Evolutionary conservation across 1,140 invertebrate species (phyloP).

Genomic region (Lithobius niger): DNA sequence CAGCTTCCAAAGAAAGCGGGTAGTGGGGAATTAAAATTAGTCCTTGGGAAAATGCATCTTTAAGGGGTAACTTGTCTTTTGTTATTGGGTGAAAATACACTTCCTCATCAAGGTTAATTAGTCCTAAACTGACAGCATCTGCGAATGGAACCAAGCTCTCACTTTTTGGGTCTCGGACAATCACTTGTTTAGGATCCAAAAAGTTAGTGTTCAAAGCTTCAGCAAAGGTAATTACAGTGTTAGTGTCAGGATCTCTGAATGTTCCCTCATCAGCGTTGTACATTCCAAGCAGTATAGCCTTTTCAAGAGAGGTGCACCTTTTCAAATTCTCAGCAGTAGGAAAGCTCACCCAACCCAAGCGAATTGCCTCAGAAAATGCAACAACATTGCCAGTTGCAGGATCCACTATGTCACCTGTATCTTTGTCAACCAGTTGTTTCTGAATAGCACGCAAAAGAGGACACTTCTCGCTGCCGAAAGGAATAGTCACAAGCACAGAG

Average conservation of each 20-base stretch:
- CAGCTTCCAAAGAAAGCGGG: conserved; percentile 60
- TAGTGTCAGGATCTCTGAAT: background rate
- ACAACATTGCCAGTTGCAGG: conserved; percentile 61
- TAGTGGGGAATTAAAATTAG: conserved; percentile 45
- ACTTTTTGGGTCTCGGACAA: conserved; percentile 38
- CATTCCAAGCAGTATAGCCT: conserved; percentile 11
- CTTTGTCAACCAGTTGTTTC: conserved; percentile 54
- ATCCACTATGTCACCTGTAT: conserved; percentile 66
- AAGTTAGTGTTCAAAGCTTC: conserved; percentile 14
- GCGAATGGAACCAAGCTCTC: conserved; percentile 54
- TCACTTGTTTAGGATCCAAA: conserved; percentile 17
- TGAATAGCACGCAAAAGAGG: conserved; percentile 58
- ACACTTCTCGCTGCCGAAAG: conserved; percentile 48
- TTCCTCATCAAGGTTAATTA: background rate
- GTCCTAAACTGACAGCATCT: conserved; percentile 29
- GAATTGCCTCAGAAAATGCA: conserved; percentile 69
- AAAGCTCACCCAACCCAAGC: conserved; percentile 45
- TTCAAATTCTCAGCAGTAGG: background rate
- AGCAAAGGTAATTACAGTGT: conserved; percentile 5
- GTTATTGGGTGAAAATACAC: conserved; percentile 42
- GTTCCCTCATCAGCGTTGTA: conserved; percentile 11
- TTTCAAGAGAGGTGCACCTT: background rate
- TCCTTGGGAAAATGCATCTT: conserved; percentile 53
- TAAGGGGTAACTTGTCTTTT: conserved; percentile 48
- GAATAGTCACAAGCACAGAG: conserved; percentile 60